Evolutionary conservation across 2,797 vertebrate genomes (phyloP).

Genomic region (Borostomias antarcticus): DNA sequence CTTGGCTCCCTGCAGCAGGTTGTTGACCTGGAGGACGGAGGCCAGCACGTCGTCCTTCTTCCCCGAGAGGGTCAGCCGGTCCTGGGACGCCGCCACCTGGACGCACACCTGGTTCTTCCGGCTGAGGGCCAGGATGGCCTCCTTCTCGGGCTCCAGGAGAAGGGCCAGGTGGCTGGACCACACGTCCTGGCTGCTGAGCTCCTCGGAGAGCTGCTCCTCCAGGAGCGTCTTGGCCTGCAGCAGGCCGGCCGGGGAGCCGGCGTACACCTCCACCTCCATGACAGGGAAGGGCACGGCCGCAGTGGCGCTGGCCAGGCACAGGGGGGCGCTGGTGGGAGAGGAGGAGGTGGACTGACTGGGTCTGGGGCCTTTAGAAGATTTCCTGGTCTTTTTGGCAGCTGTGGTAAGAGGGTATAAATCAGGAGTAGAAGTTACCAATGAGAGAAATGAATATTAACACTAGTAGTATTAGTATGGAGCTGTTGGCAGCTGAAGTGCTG

Average conservation of each 20-base stretch:
- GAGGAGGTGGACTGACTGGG: no score
- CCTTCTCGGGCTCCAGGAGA: conserved; percentile 39
- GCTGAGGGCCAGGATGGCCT: conserved; percentile 39
- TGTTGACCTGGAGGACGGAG: conserved; percentile 38
- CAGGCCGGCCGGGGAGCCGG: conserved; percentile 30
- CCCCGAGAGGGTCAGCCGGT: conserved; percentile 49
- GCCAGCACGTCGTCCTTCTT: conserved; percentile 50
- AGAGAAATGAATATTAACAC: background rate
- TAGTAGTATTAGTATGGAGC: background rate
- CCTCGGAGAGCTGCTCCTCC: conserved; percentile 45
- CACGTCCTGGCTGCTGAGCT: conserved; percentile 42
- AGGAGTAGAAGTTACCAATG: background rate
- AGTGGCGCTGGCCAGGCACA: conserved; percentile 24
- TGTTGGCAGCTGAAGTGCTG: no score
- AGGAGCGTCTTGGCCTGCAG: conserved; percentile 41
- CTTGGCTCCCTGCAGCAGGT: conserved; percentile 35
- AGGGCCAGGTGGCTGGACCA: conserved; percentile 22
- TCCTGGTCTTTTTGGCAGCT: background rate
- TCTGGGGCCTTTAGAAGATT: no score
- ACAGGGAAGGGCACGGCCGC: conserved; percentile 40
- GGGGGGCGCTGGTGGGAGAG: background rate
- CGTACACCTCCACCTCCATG: conserved; percentile 41
- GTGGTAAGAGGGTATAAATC: background rate
- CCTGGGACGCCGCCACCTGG: conserved; percentile 6
- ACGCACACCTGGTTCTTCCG: conserved; percentile 46